Base-by-base conservation (phyloP, 2,888 invertebrate genomes). In the Opisthograptis luteolata region DNA sequence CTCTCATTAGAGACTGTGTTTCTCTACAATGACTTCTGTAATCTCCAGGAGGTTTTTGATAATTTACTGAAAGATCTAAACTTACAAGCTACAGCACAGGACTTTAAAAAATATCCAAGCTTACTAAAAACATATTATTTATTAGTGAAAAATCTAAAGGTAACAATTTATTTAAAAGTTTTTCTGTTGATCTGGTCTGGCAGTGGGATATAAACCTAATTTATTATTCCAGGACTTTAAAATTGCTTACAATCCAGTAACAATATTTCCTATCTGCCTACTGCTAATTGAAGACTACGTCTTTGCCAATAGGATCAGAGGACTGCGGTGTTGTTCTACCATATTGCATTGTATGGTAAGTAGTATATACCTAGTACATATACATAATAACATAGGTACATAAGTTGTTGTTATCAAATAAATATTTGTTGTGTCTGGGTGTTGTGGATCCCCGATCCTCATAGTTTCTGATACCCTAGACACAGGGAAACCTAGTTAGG, bases 211-310 rank as follows among this genome's bases (percentile, higher is more conserved):
- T 3, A n/a, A 22, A 2, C 6, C 5, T 17, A n/a, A 3, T 30
- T 37, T 20, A 3, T 13, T 10, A n/a, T 86, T 79, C 19, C 70
- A 88, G 87, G 60, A 68, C 6, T 85, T 73, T 50, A 70, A 76
- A 42, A 56, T 85, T 1, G 51, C 30, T 20, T 24, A 84, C 9
- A 76, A 73, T 39, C 74, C 82, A 20, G 60, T 73, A 2, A 73
- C 73, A 37, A 66, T 81, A 19, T 65, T 88, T 48, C 87, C 88
- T 13, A 60, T 81, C 15, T 65, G 81, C 22, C 59, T 90, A 15
- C 60, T 83, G 10, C 62, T 89, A 5, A 77, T 83, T 40, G 87
- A 89, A 58, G 89, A 90, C 55, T 82, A 76, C 55, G 62, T 75
- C 5, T 52, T 51, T 19, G 49, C 52, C n/a, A 80, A 84, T 57